Conservation (phyloP, 1,140 invertebrate species). For the Drosophila gunungcola region DNA sequence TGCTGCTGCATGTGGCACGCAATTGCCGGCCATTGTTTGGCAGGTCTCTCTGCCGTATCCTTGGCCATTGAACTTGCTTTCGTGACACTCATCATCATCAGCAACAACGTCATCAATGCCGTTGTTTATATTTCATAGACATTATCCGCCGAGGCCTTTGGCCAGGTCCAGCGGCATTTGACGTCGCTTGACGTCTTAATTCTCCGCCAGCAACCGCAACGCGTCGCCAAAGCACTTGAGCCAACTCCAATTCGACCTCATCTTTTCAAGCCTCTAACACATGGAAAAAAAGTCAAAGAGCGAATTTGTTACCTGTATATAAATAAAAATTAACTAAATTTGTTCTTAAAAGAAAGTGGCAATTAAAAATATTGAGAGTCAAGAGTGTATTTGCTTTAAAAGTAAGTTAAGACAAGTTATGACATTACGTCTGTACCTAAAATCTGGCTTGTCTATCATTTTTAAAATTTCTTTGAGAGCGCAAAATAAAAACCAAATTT, state of each 20-base stretch:
- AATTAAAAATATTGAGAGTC: too few relatives aligned
- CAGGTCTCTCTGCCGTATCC: conserved; percentile 44
- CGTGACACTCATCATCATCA: conserved; percentile 73
- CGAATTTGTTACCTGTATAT: too few relatives aligned
- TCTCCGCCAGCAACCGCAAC: conserved; percentile 50
- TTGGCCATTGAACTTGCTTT: conserved; percentile 77
- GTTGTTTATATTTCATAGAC: conserved; percentile 74
- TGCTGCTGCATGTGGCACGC: conserved; percentile 76
- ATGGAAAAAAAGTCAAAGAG: neutral
- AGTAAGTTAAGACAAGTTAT: too few relatives aligned
- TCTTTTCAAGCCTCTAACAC: conserved; percentile 8
- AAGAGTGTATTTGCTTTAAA: too few relatives aligned
- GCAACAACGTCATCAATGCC: conserved; percentile 55
- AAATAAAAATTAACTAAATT: too few relatives aligned
- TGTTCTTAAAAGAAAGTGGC: neutral
- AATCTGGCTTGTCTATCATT: too few relatives aligned
- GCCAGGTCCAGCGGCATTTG: conserved; percentile 57
- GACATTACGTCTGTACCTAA: too few relatives aligned
- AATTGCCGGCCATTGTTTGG: conserved; percentile 66
- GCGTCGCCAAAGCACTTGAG: conserved; percentile 69
- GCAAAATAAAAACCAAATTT: too few relatives aligned
- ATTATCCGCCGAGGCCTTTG: conserved; percentile 50
- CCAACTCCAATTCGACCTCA: conserved; percentile 33
- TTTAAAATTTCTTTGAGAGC: too few relatives aligned
- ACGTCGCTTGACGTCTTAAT: conserved; percentile 77